Conservation (phyloP, 2,113 vertebrate species). For the Protobothrops mucrosquamatus region DNA sequence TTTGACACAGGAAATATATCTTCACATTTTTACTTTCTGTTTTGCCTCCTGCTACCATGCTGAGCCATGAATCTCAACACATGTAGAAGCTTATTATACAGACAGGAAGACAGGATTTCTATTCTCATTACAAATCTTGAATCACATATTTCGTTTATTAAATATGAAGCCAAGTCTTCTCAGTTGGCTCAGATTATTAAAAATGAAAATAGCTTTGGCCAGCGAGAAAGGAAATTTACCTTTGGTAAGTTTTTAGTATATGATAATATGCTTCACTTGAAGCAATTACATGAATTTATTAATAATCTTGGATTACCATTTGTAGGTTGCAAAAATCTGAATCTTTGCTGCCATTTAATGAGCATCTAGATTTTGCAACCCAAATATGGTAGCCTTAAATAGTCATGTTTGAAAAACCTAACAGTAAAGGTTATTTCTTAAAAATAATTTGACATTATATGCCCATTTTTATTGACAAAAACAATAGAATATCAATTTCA, state of each 20-base stretch:
- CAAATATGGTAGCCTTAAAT: background rate
- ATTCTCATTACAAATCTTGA: background rate
- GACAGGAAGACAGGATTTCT: background rate
- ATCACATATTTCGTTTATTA: background rate
- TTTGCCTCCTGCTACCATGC: background rate
- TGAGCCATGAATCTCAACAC: background rate
- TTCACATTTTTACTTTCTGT: background rate
- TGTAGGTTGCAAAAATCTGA: background rate
- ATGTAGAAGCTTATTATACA: background rate
- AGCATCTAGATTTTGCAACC: background rate
- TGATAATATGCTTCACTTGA: background rate
- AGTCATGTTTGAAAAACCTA: background rate
- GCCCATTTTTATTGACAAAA: background rate
- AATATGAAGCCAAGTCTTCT: background rate
- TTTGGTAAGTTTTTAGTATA: background rate
- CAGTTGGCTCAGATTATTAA: background rate
- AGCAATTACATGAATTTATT: background rate
- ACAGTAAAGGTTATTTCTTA: background rate
- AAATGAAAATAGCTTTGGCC: background rate
- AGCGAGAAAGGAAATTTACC: background rate
- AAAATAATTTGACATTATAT: background rate
- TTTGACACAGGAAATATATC: background rate
- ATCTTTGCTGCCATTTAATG: background rate
- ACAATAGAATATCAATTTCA: background rate
- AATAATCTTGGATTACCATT: background rate